These are phyloP conservation scores for Phyllotreta cruciferae DNA, from an alignment of 2,888 invertebrate genomes.

Conservation along the genomic window DNA sequence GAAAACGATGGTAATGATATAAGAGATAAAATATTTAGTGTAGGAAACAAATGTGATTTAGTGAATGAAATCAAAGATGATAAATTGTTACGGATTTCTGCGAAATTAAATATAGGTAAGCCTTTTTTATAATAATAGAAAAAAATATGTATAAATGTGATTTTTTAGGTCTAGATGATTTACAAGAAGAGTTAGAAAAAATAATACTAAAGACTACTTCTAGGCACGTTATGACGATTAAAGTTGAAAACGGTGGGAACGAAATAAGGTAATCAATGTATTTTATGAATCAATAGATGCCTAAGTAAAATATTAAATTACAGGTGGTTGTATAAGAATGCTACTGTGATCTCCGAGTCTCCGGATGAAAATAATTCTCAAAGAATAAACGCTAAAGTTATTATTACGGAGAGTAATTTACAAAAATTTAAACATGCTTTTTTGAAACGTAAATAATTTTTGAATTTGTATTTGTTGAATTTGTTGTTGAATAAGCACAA, in stretches of 20 bases:
- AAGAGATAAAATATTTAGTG: slow-evolving; percentile 67
- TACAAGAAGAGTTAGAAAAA: neutral
- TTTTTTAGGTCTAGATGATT: neutral
- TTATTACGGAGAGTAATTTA: slow-evolving; percentile 44
- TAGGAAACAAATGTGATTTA: slow-evolving; percentile 79
- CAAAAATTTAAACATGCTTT: slow-evolving; percentile 47
- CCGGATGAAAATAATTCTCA: slow-evolving; percentile 42
- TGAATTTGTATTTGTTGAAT: no score
- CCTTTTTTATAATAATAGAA: neutral
- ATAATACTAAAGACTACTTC: slow-evolving; percentile 31
- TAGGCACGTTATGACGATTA: slow-evolving; percentile 41
- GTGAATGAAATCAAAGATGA: slow-evolving; percentile 44
- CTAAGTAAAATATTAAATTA: slow-evolving; percentile 17
- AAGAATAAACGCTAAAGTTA: slow-evolving; percentile 39
- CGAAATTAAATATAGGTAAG: slow-evolving; percentile 49
- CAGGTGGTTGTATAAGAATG: slow-evolving; percentile 48
- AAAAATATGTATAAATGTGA: neutral
- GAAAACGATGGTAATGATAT: slow-evolving; percentile 58
- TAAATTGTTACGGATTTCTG: slow-evolving; percentile 55
- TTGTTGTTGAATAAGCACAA: no score
- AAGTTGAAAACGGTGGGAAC: slow-evolving; percentile 45
- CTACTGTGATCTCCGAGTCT: slow-evolving; percentile 43
- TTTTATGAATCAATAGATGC: neutral
- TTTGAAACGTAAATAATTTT: slow-evolving; percentile 21
- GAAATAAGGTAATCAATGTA: slow-evolving; percentile 42